Evolutionary conservation across 23 tunicate species (phyloP).

Genomic region (Ascidia mentula): DNA sequence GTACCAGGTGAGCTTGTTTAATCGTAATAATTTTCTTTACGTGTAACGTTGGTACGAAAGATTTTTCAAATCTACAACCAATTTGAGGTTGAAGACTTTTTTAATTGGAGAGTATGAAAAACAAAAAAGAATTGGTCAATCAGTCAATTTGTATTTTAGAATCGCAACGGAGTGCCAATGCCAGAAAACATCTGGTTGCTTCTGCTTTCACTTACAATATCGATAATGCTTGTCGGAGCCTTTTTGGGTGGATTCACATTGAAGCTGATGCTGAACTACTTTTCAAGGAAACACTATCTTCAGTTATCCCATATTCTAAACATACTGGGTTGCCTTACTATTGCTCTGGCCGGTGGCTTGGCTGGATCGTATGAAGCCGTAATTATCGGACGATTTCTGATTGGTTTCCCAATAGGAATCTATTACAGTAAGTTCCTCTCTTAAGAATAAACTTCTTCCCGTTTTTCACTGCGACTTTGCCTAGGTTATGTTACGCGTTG

Average conservation of each 20-base stretch:
- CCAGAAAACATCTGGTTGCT: slow-evolving; percentile 12
- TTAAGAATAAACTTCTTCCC: too few relatives aligned
- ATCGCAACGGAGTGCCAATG: background rate
- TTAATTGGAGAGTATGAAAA: too few relatives aligned
- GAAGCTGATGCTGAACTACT: background rate
- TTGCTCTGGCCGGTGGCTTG: background rate
- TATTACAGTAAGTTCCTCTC: background rate
- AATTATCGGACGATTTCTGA: slow-evolving; percentile 4
- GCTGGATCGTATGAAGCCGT: slow-evolving; percentile 15
- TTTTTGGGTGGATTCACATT: background rate
- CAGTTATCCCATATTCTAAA: background rate
- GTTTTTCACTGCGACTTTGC: too few relatives aligned
- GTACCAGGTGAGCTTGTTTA: background rate
- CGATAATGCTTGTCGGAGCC: background rate
- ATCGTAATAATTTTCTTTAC: too few relatives aligned
- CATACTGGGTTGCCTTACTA: background rate
- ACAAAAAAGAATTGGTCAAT: background rate
- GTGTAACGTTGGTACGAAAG: too few relatives aligned
- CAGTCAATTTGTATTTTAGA: background rate
- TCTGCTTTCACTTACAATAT: slow-evolving; percentile 17
- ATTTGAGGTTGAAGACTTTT: too few relatives aligned
- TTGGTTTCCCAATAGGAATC: slow-evolving; percentile 5
- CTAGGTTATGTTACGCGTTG: too few relatives aligned
- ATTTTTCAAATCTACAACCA: too few relatives aligned
- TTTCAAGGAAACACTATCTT: slow-evolving; percentile 6